phyloP scores from a whole-genome alignment of 1,140 invertebrate species.

The Ceratoteleas bidentatus region DNA sequence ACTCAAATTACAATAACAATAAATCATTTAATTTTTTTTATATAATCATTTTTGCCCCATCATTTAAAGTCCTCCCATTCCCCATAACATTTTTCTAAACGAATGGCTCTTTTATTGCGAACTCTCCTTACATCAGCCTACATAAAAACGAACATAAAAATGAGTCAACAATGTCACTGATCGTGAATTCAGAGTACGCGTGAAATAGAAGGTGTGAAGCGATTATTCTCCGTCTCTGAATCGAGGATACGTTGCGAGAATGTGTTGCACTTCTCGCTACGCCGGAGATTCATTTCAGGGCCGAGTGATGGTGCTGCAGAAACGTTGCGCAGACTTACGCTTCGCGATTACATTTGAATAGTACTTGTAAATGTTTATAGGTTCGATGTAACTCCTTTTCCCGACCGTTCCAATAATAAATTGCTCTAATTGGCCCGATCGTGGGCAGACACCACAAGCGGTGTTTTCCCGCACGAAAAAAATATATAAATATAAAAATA shows the following conservation, averaged over 20 bases:
- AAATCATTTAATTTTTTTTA: no score
- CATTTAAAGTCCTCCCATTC: no score
- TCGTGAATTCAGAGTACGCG: constrained; percentile 5
- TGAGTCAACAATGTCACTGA: no score
- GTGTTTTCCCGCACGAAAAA: no score
- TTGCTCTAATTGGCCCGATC: constrained; percentile 44
- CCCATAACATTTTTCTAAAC: no score
- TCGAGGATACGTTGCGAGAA: constrained; percentile 36
- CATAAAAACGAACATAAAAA: no score
- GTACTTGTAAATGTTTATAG: constrained; percentile 44
- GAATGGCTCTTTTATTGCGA: no score
- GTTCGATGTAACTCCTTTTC: constrained; percentile 25
- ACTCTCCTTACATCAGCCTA: no score
- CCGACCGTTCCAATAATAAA: constrained; percentile 47
- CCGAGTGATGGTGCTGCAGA: constrained; percentile 59
- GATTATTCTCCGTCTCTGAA: constrained; percentile 39
- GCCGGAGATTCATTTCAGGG: constrained; percentile 65
- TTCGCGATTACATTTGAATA: constrained; percentile 57
- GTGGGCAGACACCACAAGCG: constrained; percentile 38
- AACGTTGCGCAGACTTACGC: constrained; percentile 49
- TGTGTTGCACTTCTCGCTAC: constrained; percentile 42
- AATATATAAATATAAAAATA: no score
- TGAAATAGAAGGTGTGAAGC: constrained; percentile 32
- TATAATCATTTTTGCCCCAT: no score
- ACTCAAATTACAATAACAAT: no score